Base-by-base conservation (phyloP, 2,113 vertebrate species). In the Telmatochromis bifrenatus region DNA sequence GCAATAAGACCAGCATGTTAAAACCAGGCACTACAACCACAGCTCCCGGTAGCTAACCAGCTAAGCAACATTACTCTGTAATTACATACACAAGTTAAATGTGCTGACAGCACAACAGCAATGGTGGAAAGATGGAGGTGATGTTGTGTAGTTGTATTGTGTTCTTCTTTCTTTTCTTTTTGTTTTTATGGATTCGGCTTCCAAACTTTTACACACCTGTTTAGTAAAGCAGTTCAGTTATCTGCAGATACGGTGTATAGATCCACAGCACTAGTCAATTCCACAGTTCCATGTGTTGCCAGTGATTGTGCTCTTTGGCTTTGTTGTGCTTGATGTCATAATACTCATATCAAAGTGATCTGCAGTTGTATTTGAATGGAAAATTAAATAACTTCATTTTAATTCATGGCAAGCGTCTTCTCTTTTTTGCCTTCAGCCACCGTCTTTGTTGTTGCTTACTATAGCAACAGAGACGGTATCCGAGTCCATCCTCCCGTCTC, bases 401-500 rank as follows among this genome's bases (percentile, higher is more conserved):
- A 75, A 75, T 47, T 75, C 39, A 75, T 11, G 4, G 13, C 6
- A 1, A 28, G 3, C 3, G 6, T 75, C 68, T 75, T 75, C 23
- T 75, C 65, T 26, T 45, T 6, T 28, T 47, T 28, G 14, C 13
- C 39, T 2, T 2, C 68, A 45, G 39, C 0, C 68, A 28, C n/a
- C 0, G 5, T 45, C 39, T 73, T 11, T 10, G 9, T 17, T 19
- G 13, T 47, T 31, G 42, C 23, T 19, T 75, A 4, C 42, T 47
- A 7, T 12, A 75, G 21, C 9, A 77, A 28, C 42, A 31, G 3
- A 19, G 42, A 49, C 1, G 0, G 15, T 13, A n/a, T 77, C 73
- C 0, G 0, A 49, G 23, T 26, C 10, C 9, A 1, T 51, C 73
- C 26, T 49, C 11, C 23, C 2, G 0, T 81, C 4, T 9, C 3